Percentiles rank a stretch among this genome's conserved stretches.
phyloP scores from a whole-genome alignment of 64 coral and sea anemone genomes.

The Pachyseris speciosa region DNA sequence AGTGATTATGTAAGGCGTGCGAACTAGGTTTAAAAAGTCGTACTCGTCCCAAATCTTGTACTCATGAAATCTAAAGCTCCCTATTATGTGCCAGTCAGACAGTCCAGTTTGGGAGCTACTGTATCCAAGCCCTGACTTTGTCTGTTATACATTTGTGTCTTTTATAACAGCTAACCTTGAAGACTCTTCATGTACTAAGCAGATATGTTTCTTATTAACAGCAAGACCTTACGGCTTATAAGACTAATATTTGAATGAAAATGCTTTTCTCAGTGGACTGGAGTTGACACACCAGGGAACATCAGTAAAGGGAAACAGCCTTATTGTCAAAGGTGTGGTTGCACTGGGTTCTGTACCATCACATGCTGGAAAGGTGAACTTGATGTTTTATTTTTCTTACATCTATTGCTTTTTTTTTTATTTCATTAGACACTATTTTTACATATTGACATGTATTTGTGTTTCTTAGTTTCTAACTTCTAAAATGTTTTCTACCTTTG shows the following conservation, averaged over 20 bases:
- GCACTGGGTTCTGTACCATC: constrained; percentile 82
- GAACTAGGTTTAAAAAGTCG: no score
- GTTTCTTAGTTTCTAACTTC: not conserved
- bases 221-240: no score
- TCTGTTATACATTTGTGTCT: no score
- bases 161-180: no score
- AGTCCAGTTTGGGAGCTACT: no score
- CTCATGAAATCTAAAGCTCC: no score
- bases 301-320: constrained; percentile 70
- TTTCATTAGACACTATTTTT: not conserved
- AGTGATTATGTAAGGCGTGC: no score
- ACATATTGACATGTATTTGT: not conserved
- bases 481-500: not conserved
- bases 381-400: not conserved
- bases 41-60: no score
- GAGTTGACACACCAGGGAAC: constrained; percentile 80
- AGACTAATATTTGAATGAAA: not conserved
- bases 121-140: no score
- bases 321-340: constrained; percentile 85
- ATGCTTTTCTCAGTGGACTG: constrained; percentile 69
- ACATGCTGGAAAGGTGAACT: constrained; percentile 88
- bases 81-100: no score
- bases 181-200: no score
- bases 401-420: not conserved
- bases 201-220: no score